A percentile compares a stretch with the other conserved stretches of the same genome.
Conservation (phyloP, 1,140 invertebrate species). For the Ips typographus region DNA sequence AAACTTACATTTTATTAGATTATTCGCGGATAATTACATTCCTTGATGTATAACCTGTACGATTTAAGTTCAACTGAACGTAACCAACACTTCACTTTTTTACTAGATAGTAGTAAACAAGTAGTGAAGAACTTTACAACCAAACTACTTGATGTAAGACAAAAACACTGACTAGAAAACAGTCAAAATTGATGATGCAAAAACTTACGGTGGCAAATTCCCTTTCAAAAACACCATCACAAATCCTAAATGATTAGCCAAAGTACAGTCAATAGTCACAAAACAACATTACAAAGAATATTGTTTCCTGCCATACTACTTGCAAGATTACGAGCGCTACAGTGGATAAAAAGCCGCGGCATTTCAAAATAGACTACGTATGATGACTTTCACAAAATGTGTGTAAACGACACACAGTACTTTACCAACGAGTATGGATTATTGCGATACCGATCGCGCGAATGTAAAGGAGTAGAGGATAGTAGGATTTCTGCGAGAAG, state of each 20-base stretch:
- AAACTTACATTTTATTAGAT: too few relatives aligned
- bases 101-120: too few relatives aligned
- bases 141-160: too few relatives aligned
- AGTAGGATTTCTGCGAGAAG: constrained; percentile 1
- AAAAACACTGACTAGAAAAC: too few relatives aligned
- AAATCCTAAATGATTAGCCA: neutral
- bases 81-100: too few relatives aligned
- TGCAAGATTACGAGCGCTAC: constrained; percentile 13
- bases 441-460: neutral
- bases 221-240: constrained; percentile 14
- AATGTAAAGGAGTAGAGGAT: neutral
- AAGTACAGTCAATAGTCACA: constrained; percentile 4
- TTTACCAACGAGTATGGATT: constrained; percentile 23
- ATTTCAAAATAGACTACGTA: constrained; percentile 33
- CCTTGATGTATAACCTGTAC: too few relatives aligned
- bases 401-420: constrained; percentile 23
- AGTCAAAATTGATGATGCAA: neutral
- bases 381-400: constrained; percentile 36
- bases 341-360: constrained; percentile 20
- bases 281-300: constrained; percentile 13
- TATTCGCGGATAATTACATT: too few relatives aligned
- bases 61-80: too few relatives aligned
- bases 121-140: too few relatives aligned
- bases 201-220: constrained; percentile 7
- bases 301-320: constrained; percentile 9